Evolutionary conservation across 2,797 vertebrate species (phyloP).

Genomic region (Malacoraja senta): DNA sequence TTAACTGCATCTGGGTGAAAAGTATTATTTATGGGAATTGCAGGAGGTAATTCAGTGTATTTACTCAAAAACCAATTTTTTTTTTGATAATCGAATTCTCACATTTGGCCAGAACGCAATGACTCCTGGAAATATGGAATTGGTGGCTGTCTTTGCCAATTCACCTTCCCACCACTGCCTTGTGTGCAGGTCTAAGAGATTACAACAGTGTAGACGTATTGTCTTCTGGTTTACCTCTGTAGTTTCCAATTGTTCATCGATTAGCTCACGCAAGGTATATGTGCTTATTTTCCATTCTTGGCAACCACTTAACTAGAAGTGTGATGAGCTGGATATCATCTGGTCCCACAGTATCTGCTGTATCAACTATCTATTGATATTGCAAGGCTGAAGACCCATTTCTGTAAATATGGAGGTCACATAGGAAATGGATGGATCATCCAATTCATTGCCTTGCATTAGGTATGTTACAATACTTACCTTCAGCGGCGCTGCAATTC

Average conservation of each 20-base stretch:
- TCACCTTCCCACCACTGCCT: not conserved
- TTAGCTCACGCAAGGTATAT: not conserved
- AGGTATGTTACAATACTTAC: no score
- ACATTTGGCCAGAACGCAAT: no score
- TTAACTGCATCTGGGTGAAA: not conserved
- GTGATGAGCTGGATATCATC: no score
- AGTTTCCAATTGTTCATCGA: not conserved
- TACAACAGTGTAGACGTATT: not conserved
- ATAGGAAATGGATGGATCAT: no score
- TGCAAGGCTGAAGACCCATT: no score
- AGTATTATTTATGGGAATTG: not conserved
- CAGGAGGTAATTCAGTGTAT: not conserved
- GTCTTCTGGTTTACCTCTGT: not conserved
- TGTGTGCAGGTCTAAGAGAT: not conserved
- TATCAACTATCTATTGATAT: no score
- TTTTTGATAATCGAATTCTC: not conserved
- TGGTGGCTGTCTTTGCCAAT: not conserved
- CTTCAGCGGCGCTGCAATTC: no score
- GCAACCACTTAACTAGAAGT: not conserved
- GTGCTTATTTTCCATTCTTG: not conserved
- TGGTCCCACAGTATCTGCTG: no score
- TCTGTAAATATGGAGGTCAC: no score
- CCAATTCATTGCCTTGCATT: no score
- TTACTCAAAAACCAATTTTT: not conserved
- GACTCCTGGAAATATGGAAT: not conserved